Evolutionary conservation across 1,140 invertebrate genomes (phyloP), one percentile per base, ranked within the genome.

Genomic region (Phocides pigmalion): DNA sequence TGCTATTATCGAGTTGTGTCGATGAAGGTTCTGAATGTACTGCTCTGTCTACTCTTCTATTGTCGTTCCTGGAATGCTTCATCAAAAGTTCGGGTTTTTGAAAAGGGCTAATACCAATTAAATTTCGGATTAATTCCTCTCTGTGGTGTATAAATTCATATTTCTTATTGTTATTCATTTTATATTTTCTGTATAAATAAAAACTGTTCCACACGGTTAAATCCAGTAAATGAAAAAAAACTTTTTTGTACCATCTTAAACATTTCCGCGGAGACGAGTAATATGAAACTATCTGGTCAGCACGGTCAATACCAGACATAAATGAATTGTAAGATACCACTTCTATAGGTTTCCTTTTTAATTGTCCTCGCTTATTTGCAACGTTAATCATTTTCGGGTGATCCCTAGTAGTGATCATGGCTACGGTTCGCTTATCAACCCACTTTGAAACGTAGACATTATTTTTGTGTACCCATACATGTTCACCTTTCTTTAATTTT

Each of bases 161-260:
- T 8, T 39, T 16, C n/a, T 17, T 25, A 28, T 46, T 32, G 28
- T 70, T 66, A 25, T 64, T 61, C 66, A 63, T 70, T 25, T 64
- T 66, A 47, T 66, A 67, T 66, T 71, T 71, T 62, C 64, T 71
- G n/a, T 39, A 66, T 3, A 68, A 54, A 53, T 54, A 72, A 46
- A 42, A 72, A 0, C 61, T 54, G 56, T 78, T 78, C 64, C 66
- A 73, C 3, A 67, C 62, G 11, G 70, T 32, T 12, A 74, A 61
- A 47, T 79, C 68, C 15, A 75, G 46, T 3, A 77, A 2, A 42
- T 78, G 75, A 61, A 78, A 75, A 1, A 75, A 46, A 12, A 80
- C 65, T 47, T 81, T 81, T 74, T 81, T 80, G 28, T 81, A 81
- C 70, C 81, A 82, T 9, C 74, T 37, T 4, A 82, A 68, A 0